Conservation (phyloP, 2,888 invertebrate genomes). For the Cheilosia soror region DNA sequence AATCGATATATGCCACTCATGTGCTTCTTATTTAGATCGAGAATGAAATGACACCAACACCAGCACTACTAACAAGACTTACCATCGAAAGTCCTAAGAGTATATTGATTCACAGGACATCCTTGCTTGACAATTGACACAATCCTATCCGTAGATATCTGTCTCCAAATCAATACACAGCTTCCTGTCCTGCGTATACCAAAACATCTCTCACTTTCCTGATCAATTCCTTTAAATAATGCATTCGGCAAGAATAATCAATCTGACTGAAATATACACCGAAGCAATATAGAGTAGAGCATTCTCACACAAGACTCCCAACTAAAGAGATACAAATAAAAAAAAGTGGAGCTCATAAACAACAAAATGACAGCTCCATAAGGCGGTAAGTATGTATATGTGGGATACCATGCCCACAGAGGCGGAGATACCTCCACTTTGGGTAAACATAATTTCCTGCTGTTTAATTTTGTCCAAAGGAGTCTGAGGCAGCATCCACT, state of each 20-base stretch:
- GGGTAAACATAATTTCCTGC: slow-evolving; percentile 71
- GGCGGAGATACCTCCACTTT: slow-evolving; percentile 1
- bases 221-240: slow-evolving; percentile 30
- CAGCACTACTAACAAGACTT: too few relatives aligned
- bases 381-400: not conserved
- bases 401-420: not conserved
- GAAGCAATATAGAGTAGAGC: too few relatives aligned
- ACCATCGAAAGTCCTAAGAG: slow-evolving; percentile 10
- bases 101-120: not conserved
- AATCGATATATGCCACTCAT: too few relatives aligned
- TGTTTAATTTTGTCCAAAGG: slow-evolving; percentile 65
- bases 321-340: not conserved
- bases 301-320: not conserved
- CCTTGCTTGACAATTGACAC: slow-evolving; percentile 10
- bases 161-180: not conserved
- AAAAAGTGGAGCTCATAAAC: slow-evolving; percentile 16
- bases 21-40: too few relatives aligned
- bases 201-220: slow-evolving; percentile 7
- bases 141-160: not conserved
- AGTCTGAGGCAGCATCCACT: not conserved
- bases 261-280: slow-evolving; percentile 4
- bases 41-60: too few relatives aligned
- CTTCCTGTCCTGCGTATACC: not conserved
- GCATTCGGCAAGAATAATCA: slow-evolving; percentile 28
- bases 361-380: slow-evolving; percentile 23